Evolutionary conservation across 2,888 invertebrate genomes (phyloP).

Genomic region (Minunthozetes semirufus): DNA sequence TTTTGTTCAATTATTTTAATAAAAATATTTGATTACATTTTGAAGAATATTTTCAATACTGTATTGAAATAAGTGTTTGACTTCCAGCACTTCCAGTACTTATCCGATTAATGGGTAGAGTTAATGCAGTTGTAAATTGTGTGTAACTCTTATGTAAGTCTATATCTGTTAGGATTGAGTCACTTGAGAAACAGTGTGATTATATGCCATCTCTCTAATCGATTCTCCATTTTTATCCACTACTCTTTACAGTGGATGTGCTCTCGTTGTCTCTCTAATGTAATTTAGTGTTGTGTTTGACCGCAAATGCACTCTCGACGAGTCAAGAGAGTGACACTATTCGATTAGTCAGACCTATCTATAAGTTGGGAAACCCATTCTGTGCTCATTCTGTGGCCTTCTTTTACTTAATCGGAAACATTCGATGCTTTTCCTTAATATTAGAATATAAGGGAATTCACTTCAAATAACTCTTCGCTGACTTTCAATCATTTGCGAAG

Average conservation of each 20-base stretch:
- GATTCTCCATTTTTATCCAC: slow-evolving; percentile 27
- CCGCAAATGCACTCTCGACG: slow-evolving; percentile 29
- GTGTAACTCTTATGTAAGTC: slow-evolving; percentile 10
- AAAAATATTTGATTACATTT: too few relatives aligned
- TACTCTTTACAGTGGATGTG: not conserved
- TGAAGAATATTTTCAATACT: too few relatives aligned
- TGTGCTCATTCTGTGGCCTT: slow-evolving; percentile 5
- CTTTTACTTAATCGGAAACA: not conserved
- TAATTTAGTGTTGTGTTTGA: slow-evolving; percentile 28
- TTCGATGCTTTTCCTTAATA: not conserved
- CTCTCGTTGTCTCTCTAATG: slow-evolving; percentile 29
- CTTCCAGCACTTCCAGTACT: not conserved
- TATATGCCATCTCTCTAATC: slow-evolving; percentile 8
- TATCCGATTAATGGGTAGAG: not conserved
- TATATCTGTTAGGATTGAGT: slow-evolving; percentile 19
- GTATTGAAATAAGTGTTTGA: too few relatives aligned
- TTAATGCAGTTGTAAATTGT: slow-evolving; percentile 21
- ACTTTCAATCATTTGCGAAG: slow-evolving; percentile 14
- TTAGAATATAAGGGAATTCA: not conserved
- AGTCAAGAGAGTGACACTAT: slow-evolving; percentile 25
- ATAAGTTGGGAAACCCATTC: slow-evolving; percentile 1
- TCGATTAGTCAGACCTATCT: slow-evolving; percentile 18
- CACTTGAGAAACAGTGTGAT: slow-evolving; percentile 16
- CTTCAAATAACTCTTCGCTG: slow-evolving; percentile 4
- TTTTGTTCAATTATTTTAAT: too few relatives aligned